phyloP scores from a whole-genome alignment of 2,113 vertebrate genomes.

The Xyrauchen texanus region DNA sequence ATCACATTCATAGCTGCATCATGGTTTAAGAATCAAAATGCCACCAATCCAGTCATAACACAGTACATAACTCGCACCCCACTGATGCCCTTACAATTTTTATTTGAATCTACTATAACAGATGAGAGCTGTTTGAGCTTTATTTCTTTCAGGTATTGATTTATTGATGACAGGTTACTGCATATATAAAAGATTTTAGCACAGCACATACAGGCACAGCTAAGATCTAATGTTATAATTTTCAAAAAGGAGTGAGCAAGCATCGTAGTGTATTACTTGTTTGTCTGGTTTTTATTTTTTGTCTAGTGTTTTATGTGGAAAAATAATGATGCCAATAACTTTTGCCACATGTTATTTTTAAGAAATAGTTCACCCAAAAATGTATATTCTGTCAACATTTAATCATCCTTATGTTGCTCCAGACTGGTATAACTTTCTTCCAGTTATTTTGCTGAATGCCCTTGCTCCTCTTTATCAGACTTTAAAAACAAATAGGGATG shows the following conservation, averaged over 20 bases:
- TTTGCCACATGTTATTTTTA: background rate
- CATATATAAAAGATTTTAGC: conserved; percentile 30
- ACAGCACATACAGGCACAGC: conserved; percentile 8
- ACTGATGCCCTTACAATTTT: conserved; percentile 21
- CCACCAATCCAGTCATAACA: conserved; percentile 23
- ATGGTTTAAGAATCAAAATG: background rate
- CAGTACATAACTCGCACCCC: conserved; percentile 7
- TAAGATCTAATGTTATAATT: conserved; percentile 12
- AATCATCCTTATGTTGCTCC: background rate
- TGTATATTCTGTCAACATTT: background rate
- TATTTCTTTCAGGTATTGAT: conserved; percentile 35
- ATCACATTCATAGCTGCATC: background rate
- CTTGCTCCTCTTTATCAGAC: background rate
- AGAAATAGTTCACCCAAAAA: background rate
- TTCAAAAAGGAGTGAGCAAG: background rate
- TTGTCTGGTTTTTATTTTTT: background rate
- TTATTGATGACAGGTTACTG: conserved; percentile 33
- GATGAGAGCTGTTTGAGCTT: conserved; percentile 22
- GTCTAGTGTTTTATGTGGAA: background rate
- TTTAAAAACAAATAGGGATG: too few species aligned
- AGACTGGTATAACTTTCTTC: background rate
- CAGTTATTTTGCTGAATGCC: background rate
- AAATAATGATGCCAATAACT: too few species aligned
- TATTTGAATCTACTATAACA: conserved; percentile 34
- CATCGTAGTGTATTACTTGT: background rate